Evolutionary conservation across 2,113 vertebrate genomes (phyloP), one percentile per base, ranked within the genome.

Genomic region (Dunckerocampus dactyliophorus): DNA sequence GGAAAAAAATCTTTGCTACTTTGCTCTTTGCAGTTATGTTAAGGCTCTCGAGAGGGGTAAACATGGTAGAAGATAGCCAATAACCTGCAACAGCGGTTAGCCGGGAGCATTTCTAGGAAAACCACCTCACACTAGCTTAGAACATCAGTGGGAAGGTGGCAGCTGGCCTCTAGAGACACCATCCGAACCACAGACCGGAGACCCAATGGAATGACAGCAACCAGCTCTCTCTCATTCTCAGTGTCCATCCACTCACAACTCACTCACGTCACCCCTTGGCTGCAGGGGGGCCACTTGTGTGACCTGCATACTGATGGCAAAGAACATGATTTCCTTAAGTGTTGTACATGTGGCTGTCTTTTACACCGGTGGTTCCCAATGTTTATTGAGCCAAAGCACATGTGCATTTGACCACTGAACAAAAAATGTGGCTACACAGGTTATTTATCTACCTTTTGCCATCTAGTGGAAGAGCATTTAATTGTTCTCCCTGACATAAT

Each of bases 61-160:
- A 20, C 60, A 51, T 48, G 52, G 63, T n/a, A 57, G n/a, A 19
- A 14, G 15, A 52, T 51, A 51, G 28, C 34, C n/a, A 34, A n/a
- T 54, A 16, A 24, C 10, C 53, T 42, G 62, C 34, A 67, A 49
- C 21, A 53, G 50, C 22, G 64, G 19, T 47, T 51, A n/a, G 69
- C 4, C 2, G 65, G 43, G 47, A 49, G 47, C 17, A 51, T 64
- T 67, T 76, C 34, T 69, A 73, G 59, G 63, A 39, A 71, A 69
- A 85, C 82, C 77, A 75, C 80, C 54, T 83, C 71, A 82, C 81
- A 81, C 84, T 71, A 83, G 81, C 76, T 63, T 19, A 52, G 76
- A 63, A 74, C 69, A 59, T 62, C 65, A 76, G 84, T 86, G 85
- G 77, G 84, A 87, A 88, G 71, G 79, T 77, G 74, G 82, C 86